Conservation (phyloP, 1,140 invertebrate genomes). For the Capitella teleta region DNA sequence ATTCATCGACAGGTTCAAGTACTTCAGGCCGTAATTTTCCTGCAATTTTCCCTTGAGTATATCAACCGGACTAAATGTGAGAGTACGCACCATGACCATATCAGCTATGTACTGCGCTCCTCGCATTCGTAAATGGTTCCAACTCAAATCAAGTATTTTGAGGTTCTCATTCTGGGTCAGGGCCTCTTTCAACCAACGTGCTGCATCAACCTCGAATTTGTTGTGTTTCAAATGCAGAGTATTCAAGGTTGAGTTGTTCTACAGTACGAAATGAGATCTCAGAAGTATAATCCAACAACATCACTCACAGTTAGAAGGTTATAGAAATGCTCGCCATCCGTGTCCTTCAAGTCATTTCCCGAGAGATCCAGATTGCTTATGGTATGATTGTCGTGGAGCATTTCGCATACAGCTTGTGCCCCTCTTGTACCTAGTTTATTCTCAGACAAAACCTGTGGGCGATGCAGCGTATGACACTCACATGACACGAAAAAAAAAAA, state of each 20-base stretch:
- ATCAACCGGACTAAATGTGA: background rate
- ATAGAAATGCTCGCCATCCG: no score
- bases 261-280: no score
- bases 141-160: slow-evolving; percentile 28
- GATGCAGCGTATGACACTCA: background rate
- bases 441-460: slow-evolving; percentile 21
- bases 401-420: slow-evolving; percentile 19
- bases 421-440: slow-evolving; percentile 26
- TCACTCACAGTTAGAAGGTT: no score
- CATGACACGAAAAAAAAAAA: background rate
- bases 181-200: slow-evolving; percentile 20
- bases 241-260: slow-evolving; percentile 20
- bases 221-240: slow-evolving; percentile 24
- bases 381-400: slow-evolving; percentile 24
- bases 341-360: no score
- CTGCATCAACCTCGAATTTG: slow-evolving; percentile 21
- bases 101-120: slow-evolving; percentile 25
- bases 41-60: background rate
- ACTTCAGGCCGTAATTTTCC: slow-evolving; percentile 28
- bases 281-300: no score
- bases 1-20: slow-evolving; percentile 28
- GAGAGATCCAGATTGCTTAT: slow-evolving; percentile 23
- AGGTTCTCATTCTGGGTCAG: slow-evolving; percentile 27
- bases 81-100: slow-evolving; percentile 8
- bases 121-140: slow-evolving; percentile 29